Percentiles rank a stretch among this genome's conserved stretches.
Conservation (phyloP, 2,113 vertebrate species). For the Daubentonia madagascariensis region DNA sequence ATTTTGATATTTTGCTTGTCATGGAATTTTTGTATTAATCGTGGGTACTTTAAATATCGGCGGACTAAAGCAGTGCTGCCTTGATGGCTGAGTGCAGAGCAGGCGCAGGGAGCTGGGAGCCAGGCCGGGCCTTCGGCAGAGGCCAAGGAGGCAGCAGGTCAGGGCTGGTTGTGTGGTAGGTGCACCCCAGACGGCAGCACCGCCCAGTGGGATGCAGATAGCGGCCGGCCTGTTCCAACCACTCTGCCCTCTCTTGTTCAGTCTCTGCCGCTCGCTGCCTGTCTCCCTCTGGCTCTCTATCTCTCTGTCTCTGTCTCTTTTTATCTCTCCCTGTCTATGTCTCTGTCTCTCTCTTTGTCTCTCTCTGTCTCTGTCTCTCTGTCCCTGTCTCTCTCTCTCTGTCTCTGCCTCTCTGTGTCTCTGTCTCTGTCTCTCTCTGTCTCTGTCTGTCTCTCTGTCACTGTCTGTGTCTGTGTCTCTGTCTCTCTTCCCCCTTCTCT, state of each 20-base stretch:
- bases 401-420: not conserved
- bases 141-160: not conserved
- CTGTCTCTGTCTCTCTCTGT: not conserved
- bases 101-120: not conserved
- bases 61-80: not conserved
- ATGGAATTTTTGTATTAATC: too few species aligned
- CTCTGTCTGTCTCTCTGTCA: not conserved
- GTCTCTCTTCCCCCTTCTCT: not conserved
- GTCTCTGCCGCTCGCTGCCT: not conserved
- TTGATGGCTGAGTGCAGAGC: fast-evolving
- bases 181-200: not conserved
- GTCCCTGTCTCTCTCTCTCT: not conserved
- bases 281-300: not conserved
- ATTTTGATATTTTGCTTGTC: too few species aligned
- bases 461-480: not conserved
- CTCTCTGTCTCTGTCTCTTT: not conserved
- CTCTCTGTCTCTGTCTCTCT: not conserved
- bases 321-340: not conserved
- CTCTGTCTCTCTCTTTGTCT: not conserved
- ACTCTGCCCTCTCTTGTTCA: not conserved
- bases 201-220: fast-evolving
- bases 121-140: not conserved
- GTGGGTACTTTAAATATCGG: not conserved
- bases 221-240: not conserved
- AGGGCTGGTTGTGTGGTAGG: not conserved